These are phyloP conservation scores for Lasiurus cinereus DNA, from an alignment of 2,113 vertebrate species.

Conservation along the genomic window DNA sequence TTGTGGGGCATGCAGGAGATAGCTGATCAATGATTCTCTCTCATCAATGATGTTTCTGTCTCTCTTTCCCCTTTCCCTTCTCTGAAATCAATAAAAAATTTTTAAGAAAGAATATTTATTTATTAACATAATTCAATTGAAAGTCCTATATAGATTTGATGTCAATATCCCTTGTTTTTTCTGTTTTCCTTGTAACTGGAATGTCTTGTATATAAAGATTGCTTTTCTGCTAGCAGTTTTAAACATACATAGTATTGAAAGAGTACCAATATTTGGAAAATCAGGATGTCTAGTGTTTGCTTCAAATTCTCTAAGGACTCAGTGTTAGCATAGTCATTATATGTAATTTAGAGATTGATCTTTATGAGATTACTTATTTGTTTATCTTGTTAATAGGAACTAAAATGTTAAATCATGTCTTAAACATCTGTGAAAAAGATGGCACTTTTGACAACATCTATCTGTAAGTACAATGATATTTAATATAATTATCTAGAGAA, in stretches of 20 bases:
- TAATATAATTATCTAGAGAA: constrained; percentile 34
- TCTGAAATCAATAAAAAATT: too few species aligned
- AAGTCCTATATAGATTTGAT: constrained; percentile 18
- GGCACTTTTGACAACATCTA: constrained; percentile 99
- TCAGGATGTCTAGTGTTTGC: constrained; percentile 30
- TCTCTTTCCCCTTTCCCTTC: too few species aligned
- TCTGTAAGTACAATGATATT: constrained; percentile 93
- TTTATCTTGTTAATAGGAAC: constrained; percentile 91
- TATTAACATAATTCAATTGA: constrained; percentile 14
- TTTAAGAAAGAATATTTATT: background rate
- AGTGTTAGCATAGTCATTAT: background rate
- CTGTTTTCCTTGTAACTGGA: background rate
- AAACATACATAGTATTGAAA: background rate
- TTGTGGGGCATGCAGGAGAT: too few species aligned
- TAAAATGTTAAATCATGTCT: constrained; percentile 99
- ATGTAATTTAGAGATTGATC: constrained; percentile 50
- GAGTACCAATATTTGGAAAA: constrained; percentile 48
- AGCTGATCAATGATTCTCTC: too few species aligned
- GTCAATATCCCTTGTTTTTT: constrained; percentile 37
- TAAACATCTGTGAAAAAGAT: constrained; percentile 99
- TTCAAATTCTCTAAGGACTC: constrained; percentile 19
- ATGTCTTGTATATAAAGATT: background rate
- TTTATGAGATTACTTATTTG: constrained; percentile 62
- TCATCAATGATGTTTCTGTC: too few species aligned
- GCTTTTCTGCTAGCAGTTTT: constrained; percentile 24